These are phyloP conservation scores for Donacobius atricapilla DNA, from an alignment of 2,113 vertebrate species.

Conservation along the genomic window DNA sequence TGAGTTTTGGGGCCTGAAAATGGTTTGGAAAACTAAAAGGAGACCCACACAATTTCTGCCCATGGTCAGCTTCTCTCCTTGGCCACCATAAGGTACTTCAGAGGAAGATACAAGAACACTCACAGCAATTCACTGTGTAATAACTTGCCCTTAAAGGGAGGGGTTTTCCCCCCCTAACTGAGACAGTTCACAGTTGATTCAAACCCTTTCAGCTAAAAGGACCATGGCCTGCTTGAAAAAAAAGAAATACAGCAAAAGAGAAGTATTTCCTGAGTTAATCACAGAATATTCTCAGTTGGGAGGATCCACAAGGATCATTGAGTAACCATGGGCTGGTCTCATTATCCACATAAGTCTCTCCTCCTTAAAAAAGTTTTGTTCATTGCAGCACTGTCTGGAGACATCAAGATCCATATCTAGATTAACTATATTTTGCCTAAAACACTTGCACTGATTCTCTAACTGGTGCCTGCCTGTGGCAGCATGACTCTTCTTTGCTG, in stretches of 20 bases:
- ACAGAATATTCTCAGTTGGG: neutral
- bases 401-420: neutral
- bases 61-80: neutral
- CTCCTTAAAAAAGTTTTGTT: neutral
- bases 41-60: neutral
- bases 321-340: neutral
- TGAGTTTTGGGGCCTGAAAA: neutral
- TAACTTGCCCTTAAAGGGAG: neutral
- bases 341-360: neutral
- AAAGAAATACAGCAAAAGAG: neutral
- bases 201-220: neutral
- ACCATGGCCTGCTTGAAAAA: neutral
- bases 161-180: rapidly evolving
- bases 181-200: neutral
- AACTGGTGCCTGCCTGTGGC: neutral
- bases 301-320: neutral
- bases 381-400: neutral
- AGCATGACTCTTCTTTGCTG: neutral
- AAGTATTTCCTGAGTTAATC: neutral
- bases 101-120: neutral
- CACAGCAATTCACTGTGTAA: neutral
- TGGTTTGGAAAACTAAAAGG: neutral
- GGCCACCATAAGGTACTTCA: neutral
- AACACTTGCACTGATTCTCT: neutral
- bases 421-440: neutral